Conservation (phyloP, 2,797 vertebrate species). For the Numenius phaeopus region DNA sequence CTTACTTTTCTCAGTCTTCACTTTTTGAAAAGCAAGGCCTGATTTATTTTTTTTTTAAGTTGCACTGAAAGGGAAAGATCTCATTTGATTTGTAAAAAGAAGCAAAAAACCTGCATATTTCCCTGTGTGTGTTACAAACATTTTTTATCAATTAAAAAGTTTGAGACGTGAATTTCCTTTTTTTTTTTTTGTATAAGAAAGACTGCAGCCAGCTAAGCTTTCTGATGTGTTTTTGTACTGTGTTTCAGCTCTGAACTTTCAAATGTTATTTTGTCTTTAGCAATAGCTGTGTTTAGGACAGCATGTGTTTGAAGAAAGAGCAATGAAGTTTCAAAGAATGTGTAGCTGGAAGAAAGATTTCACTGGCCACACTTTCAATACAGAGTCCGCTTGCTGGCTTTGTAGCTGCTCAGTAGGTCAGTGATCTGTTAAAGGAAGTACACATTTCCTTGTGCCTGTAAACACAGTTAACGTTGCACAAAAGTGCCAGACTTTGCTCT, state of each 20-base stretch:
- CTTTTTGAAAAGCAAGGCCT: background rate
- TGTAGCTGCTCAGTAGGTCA: background rate
- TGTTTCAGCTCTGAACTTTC: background rate
- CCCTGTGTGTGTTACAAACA: background rate
- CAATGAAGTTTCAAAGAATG: background rate
- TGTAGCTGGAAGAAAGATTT: background rate
- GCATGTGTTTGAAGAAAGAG: background rate
- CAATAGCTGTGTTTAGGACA: background rate
- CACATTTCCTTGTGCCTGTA: background rate
- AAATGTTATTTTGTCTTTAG: background rate
- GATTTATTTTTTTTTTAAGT: background rate
- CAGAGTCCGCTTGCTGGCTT: background rate
- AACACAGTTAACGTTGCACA: background rate
- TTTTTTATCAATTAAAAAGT: background rate
- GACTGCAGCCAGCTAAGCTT: background rate
- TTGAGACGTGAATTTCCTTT: background rate
- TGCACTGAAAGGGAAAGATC: background rate
- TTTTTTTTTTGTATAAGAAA: background rate
- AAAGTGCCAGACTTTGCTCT: background rate
- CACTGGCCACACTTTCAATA: background rate
- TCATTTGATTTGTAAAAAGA: background rate
- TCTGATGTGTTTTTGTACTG: background rate
- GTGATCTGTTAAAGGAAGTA: background rate
- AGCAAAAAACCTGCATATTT: background rate
- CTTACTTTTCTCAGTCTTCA: background rate